These are phyloP conservation scores for Nothoprocta pentlandii DNA, from an alignment of 2,113 vertebrate species.

Conservation along the genomic window DNA sequence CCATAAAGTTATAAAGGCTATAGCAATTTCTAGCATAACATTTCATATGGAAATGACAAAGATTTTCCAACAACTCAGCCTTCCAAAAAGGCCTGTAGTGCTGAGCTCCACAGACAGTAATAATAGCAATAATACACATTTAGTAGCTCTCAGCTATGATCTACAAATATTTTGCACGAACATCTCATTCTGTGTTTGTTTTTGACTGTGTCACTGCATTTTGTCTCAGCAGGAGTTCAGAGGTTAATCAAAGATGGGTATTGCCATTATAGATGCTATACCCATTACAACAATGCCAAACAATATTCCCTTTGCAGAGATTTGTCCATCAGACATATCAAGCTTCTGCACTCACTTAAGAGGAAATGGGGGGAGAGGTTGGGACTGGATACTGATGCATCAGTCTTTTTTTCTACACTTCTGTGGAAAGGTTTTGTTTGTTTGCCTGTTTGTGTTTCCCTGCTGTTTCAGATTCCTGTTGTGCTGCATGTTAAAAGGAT, in stretches of 20 bases:
- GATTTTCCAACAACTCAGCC: conserved; percentile 34
- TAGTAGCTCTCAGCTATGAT: conserved; percentile 30
- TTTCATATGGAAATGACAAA: conserved; percentile 48
- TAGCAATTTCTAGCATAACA: conserved; percentile 39
- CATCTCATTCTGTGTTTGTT: background rate
- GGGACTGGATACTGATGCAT: background rate
- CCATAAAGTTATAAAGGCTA: conserved; percentile 59
- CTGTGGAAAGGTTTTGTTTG: background rate
- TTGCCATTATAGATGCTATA: background rate
- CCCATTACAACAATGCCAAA: background rate
- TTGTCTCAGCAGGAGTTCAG: background rate
- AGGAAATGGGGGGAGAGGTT: rapidly evolving
- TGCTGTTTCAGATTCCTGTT: background rate
- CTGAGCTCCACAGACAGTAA: background rate
- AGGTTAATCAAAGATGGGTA: background rate
- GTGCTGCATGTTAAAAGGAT: background rate
- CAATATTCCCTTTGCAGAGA: background rate
- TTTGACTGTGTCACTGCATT: background rate
- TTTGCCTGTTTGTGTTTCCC: background rate
- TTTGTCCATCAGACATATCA: background rate
- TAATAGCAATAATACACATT: conserved; percentile 57
- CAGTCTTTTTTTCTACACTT: background rate
- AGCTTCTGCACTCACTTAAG: background rate
- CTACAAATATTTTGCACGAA: conserved; percentile 53
- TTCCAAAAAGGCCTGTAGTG: conserved; percentile 9